These are phyloP conservation scores for Dendrocopos noguchii DNA, from an alignment of 2,113 vertebrate genomes.

Conservation along the genomic window DNA sequence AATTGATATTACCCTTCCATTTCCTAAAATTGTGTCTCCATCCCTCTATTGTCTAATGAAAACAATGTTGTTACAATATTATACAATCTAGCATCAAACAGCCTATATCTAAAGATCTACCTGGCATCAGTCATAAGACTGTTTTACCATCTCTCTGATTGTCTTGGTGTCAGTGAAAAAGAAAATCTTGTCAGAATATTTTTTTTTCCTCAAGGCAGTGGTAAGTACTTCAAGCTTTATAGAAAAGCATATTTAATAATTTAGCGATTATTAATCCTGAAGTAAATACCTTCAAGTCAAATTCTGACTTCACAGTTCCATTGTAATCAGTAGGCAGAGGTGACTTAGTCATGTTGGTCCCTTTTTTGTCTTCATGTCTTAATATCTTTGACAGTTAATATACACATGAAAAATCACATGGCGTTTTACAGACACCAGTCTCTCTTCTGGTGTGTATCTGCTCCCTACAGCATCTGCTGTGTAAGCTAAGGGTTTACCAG, in stretches of 20 bases:
- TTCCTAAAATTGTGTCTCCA: not conserved
- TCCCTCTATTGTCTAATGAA: not conserved
- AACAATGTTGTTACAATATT: not conserved
- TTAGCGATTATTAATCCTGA: not conserved
- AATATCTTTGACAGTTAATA: not conserved
- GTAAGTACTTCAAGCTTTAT: not conserved
- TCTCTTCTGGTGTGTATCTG: not conserved
- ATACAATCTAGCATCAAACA: not conserved
- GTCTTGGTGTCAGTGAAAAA: not conserved
- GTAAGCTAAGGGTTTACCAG: constrained; percentile 18
- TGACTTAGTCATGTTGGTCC: not conserved
- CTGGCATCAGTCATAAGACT: not conserved
- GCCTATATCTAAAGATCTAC: not conserved
- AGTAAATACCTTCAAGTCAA: not conserved
- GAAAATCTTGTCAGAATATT: not conserved
- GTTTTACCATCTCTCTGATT: not conserved
- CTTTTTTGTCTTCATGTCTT: not conserved
- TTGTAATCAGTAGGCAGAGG: not conserved
- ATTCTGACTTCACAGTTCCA: not conserved
- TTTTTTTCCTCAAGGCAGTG: not conserved
- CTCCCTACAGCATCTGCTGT: not conserved
- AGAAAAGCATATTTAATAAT: not conserved
- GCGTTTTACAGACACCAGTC: not conserved
- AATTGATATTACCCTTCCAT: not conserved
- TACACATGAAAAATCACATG: not conserved